These are phyloP conservation scores for Acanthoscelides obtectus DNA, from an alignment of 2,888 invertebrate genomes.

Conservation along the genomic window DNA sequence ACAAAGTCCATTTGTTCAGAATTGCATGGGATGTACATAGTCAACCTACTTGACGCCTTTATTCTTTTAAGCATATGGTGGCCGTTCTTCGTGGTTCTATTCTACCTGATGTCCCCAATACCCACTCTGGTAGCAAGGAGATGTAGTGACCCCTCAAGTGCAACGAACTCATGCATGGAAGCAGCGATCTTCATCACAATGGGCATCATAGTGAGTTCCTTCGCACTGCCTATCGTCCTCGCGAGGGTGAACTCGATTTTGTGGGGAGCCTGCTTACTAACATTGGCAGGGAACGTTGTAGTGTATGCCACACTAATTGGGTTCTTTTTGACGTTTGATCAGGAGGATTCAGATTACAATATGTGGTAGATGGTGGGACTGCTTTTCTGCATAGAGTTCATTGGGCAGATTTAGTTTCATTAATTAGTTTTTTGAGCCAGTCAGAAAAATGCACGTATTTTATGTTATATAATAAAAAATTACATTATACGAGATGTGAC, in stretches of 20 bases:
- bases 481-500: no score
- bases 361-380: constrained; percentile 61
- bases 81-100: constrained; percentile 95
- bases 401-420: background rate
- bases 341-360: constrained; percentile 80
- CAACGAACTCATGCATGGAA: constrained; percentile 79
- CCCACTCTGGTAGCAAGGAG: constrained; percentile 88
- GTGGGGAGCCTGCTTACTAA: constrained; percentile 82
- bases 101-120: constrained; percentile 86
- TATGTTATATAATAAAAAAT: no score
- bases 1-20: no score
- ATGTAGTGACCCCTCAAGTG: constrained; percentile 65
- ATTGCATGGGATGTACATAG: background rate
- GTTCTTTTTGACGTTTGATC: constrained; percentile 84
- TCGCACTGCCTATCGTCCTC: constrained; percentile 92
- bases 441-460: no score
- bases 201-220: constrained; percentile 92
- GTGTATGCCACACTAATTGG: constrained; percentile 89
- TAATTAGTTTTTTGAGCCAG: background rate
- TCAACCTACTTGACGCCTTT: background rate
- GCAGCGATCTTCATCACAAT: constrained; percentile 91
- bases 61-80: constrained; percentile 73
- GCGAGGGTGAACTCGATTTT: constrained; percentile 75
- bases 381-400: background rate
- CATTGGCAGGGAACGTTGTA: constrained; percentile 83